Evolutionary conservation across 2,888 invertebrate species (phyloP), one percentile per base, ranked within the genome.

Genomic region (Trimorus sp.): DNA sequence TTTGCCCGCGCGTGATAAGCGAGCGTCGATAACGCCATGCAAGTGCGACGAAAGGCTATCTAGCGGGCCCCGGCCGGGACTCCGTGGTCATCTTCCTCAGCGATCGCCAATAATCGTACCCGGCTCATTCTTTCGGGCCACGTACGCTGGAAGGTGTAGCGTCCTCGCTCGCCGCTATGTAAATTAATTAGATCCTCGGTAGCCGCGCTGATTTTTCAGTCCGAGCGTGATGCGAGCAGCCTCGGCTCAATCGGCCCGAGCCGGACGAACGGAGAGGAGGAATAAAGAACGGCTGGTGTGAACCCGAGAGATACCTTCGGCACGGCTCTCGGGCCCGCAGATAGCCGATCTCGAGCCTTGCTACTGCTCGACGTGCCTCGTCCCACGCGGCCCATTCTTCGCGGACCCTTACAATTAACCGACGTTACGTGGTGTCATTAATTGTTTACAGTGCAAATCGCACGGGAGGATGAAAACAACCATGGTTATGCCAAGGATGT

Each of bases 111-210:
- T 82, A 82, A 79, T 82, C 79, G 76, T 68, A 82, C 77, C 66
- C 60, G 76, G 79, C 65, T 82, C 82, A 71, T 79, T 82, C 74
- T 79, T 84, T 66, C 69, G 65, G 76, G 16, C 54, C 71, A 76
- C 70, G 73, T 71, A 81, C 62, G 48, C 53, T 79, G 63, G 37
- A 69, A 81, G 74, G 78, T 56, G 78, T 81, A 68, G 66, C 74
- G 73, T 68, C 77, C 71, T 79, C 83, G 84, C 71, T 86, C 40
- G 70, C 87, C 81, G 84, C 87, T 89, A 90, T 90, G 89, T 86
- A 90, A 90, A 90, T 90, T 89, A 90, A 90, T 90, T 90, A 90
- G 89, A 85, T 85, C 85, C 85, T 83, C 84, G 85, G 88, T 87
- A 87, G 87, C 84, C 83, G 86, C 84, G 84, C 83, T 85, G 86